Conservation (phyloP, 2,888 invertebrate genomes). For the Agrenia bidenticulata region DNA sequence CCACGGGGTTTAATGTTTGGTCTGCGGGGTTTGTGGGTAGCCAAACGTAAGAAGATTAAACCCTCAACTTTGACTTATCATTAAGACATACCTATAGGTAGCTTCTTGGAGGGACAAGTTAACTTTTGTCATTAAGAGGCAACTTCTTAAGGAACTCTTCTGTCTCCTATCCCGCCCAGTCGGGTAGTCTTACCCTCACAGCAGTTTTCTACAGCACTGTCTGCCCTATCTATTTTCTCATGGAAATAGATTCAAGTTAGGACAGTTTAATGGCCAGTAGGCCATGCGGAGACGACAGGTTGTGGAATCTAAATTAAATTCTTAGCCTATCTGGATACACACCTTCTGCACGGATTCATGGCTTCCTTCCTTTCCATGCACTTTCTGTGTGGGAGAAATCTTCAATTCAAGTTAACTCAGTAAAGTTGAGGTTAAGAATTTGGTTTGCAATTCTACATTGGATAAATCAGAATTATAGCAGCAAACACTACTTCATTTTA, state of each 20-base stretch:
- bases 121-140: slow-evolving; percentile 8
- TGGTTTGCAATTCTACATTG: too few relatives aligned
- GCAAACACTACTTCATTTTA: too few relatives aligned
- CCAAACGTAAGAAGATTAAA: slow-evolving; percentile 7
- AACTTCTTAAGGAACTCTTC: not conserved
- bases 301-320: slow-evolving; percentile 16
- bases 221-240: not conserved
- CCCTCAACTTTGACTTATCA: slow-evolving; percentile 12
- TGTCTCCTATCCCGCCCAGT: not conserved
- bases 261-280: slow-evolving; percentile 5
- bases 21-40: not conserved
- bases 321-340: not conserved
- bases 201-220: not conserved
- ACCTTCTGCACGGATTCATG: too few relatives aligned
- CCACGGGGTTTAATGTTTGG: too few relatives aligned
- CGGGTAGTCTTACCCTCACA: not conserved
- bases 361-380: too few relatives aligned
- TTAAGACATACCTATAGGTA: not conserved
- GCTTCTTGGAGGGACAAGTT: slow-evolving; percentile 1
- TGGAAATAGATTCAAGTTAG: slow-evolving; percentile 11
- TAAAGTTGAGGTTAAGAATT: too few relatives aligned
- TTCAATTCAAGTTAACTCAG: too few relatives aligned
- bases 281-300: not conserved
- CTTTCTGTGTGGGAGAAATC: too few relatives aligned
- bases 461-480: too few relatives aligned